Conservation (phyloP, 2,888 invertebrate genomes). For the Lobophora halterata region DNA sequence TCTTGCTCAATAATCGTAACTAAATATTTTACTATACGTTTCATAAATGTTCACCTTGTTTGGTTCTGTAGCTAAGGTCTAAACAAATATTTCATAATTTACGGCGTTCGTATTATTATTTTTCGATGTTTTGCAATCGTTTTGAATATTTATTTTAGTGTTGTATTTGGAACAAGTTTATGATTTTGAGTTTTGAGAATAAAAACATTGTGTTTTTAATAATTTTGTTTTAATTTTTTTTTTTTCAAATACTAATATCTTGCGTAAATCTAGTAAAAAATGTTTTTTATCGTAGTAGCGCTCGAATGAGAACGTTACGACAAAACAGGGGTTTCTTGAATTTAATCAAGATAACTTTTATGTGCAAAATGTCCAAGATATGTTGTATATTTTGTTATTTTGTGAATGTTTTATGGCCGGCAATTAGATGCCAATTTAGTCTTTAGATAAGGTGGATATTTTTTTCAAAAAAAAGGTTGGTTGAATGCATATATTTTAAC, state of each 20-base stretch:
- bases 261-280: no score
- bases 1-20: slow-evolving; percentile 26
- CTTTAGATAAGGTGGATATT: slow-evolving; percentile 20
- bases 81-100: slow-evolving; percentile 19
- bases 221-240: neutral
- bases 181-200: neutral
- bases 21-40: slow-evolving; percentile 28
- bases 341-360: slow-evolving; percentile 1
- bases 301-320: no score
- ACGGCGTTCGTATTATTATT: slow-evolving; percentile 11
- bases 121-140: slow-evolving; percentile 14
- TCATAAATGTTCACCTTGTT: slow-evolving; percentile 27
- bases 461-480: slow-evolving; percentile 5
- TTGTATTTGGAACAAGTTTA: slow-evolving; percentile 3
- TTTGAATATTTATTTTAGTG: slow-evolving; percentile 4
- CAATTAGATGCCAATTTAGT: slow-evolving; percentile 24
- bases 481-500: no score
- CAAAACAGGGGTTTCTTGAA: neutral
- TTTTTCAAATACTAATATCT: no score
- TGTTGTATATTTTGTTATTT: slow-evolving; percentile 11
- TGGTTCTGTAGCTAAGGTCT: slow-evolving; percentile 24
- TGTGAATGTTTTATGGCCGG: slow-evolving; percentile 21
- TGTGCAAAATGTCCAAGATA: slow-evolving; percentile 2
- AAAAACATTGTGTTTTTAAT: neutral
- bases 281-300: no score